phyloP scores from a whole-genome alignment of 1,140 invertebrate species.

The Drosophila leontia region DNA sequence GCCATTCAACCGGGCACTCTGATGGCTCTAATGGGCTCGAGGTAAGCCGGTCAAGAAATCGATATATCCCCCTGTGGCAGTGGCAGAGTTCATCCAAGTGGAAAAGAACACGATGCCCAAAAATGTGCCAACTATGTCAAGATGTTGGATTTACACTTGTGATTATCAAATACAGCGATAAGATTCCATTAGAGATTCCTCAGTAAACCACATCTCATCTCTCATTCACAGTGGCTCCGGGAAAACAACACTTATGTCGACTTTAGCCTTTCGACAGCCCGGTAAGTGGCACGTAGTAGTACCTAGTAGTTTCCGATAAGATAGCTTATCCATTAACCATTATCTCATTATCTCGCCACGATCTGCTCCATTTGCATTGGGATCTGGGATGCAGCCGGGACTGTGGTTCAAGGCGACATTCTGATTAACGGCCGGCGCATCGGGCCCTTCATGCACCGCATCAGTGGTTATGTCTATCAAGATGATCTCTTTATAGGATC shows the following conservation, averaged over 20 bases:
- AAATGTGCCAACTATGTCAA: conserved; percentile 40
- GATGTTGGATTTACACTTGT: not conserved
- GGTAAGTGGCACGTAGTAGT: conserved; percentile 84
- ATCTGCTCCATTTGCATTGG: conserved; percentile 16
- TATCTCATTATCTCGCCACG: conserved; percentile 16
- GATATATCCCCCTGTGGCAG: conserved; percentile 31
- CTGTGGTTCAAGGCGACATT: conserved; percentile 91
- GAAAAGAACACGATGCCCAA: conserved; percentile 29
- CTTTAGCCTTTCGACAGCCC: conserved; percentile 91
- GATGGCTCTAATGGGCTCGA: conserved; percentile 95
- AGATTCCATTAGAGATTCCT: conserved; percentile 16
- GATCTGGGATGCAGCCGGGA: conserved; percentile 86
- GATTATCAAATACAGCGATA: conserved; percentile 2
- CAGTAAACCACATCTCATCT: conserved; percentile 28
- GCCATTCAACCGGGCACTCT: conserved; percentile 93
- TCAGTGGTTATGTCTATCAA: conserved; percentile 97
- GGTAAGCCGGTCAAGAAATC: conserved; percentile 86
- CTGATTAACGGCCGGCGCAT: conserved; percentile 89
- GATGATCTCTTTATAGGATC: conserved; percentile 95
- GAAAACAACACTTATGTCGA: conserved; percentile 97
- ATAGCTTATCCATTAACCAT: conserved; percentile 40
- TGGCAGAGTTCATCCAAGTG: conserved; percentile 15
- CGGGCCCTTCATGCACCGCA: conserved; percentile 90
- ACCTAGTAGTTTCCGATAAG: conserved; percentile 46
- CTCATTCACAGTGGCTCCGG: conserved; percentile 92